A percentile compares a stretch with the other conserved stretches of the same genome.
These are phyloP conservation scores for Pan paniscus DNA, from an alignment of 2,113 vertebrate species.

Conservation along the genomic window DNA sequence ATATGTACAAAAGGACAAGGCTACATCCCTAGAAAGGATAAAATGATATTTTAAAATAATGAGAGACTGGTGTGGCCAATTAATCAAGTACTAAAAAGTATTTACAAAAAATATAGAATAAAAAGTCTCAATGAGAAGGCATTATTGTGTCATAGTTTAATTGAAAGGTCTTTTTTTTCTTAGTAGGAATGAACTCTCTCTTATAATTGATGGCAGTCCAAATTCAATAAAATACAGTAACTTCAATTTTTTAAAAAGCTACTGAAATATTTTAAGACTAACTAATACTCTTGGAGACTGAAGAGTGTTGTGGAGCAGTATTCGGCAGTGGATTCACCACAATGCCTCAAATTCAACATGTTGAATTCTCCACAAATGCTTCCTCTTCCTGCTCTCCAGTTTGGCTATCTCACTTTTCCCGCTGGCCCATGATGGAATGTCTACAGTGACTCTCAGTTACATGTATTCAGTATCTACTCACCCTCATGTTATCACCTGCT, in stretches of 20 bases:
- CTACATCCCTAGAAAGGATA: not conserved
- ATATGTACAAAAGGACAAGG: not conserved
- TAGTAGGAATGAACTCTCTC: not conserved
- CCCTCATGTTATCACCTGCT: not conserved
- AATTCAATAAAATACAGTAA: not conserved
- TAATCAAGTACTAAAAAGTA: not conserved
- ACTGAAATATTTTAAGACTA: not conserved
- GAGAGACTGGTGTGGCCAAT: not conserved
- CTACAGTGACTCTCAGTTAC: not conserved
- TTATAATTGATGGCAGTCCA: not conserved
- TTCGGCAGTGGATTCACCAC: not conserved
- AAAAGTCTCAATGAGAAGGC: not conserved
- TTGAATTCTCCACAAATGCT: not conserved
- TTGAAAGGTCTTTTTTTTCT: not conserved
- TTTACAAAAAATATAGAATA: not conserved
- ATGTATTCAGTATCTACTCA: not conserved
- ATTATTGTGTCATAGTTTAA: not conserved
- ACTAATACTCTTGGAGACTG: not conserved
- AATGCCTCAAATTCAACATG: no score
- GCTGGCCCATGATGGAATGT: fast-evolving
- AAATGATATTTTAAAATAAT: not conserved
- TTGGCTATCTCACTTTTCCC: not conserved
- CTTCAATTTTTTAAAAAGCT: not conserved
- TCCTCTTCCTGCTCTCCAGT: not conserved
- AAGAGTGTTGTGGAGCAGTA: not conserved